Conservation (phyloP, 2,113 vertebrate genomes). For the Perognathus longimembris region DNA sequence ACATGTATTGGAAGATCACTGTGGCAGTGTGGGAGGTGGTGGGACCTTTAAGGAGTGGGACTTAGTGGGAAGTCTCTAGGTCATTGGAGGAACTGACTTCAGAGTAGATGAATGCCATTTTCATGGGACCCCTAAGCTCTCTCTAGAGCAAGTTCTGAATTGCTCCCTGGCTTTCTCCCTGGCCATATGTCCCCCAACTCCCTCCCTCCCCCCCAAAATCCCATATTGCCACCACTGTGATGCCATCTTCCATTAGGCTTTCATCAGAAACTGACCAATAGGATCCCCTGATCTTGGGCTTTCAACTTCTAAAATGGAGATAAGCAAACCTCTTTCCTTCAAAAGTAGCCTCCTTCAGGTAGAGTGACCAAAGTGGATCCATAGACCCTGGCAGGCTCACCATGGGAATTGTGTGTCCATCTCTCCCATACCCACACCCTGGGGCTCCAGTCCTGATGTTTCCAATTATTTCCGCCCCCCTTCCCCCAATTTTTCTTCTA, state of each 20-base stretch:
- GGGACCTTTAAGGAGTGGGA: neutral
- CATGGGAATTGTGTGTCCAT: neutral
- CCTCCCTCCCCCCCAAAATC: too few relatives aligned
- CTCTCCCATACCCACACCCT: neutral
- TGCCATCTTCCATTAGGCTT: neutral
- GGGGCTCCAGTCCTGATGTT: neutral
- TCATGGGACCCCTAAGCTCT: neutral
- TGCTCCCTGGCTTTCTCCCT: neutral
- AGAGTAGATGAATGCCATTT: neutral
- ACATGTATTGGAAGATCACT: neutral
- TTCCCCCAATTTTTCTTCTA: conserved; percentile 28
- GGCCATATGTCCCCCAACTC: neutral
- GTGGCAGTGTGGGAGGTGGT: neutral
- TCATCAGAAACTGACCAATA: neutral
- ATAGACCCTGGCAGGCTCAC: neutral
- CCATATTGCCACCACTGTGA: neutral
- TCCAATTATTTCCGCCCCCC: neutral
- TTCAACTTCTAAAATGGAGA: neutral
- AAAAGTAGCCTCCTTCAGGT: neutral
- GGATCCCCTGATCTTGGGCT: neutral
- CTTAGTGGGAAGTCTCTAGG: too few relatives aligned
- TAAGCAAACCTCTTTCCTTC: neutral
- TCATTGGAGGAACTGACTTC: neutral
- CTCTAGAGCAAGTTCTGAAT: neutral
- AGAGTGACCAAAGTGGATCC: neutral